These are phyloP conservation scores for Mus minutoides DNA, from an alignment of 2,797 vertebrate genomes.

Conservation along the genomic window DNA sequence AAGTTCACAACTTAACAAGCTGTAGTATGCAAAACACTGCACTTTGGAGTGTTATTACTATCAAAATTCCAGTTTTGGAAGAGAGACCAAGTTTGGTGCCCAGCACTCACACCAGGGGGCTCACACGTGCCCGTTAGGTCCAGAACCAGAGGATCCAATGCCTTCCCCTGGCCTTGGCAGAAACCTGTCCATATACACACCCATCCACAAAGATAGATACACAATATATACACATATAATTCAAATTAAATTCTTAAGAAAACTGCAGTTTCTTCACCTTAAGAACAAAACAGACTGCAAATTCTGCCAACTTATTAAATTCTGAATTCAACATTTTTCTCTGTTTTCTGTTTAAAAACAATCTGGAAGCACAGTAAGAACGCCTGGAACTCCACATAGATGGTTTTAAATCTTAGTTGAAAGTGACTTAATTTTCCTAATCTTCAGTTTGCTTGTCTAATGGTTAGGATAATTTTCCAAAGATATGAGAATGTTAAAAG, in stretches of 20 bases:
- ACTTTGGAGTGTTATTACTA: neutral
- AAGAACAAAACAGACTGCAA: neutral
- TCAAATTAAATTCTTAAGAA: neutral
- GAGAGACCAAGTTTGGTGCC: neutral
- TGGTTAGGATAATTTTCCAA: neutral
- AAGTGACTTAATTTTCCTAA: constrained; percentile 29
- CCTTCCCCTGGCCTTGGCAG: neutral
- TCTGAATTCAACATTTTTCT: neutral
- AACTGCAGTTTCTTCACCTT: neutral
- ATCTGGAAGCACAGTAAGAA: neutral
- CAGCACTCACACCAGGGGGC: neutral
- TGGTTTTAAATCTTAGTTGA: neutral
- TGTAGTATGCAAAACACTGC: constrained; percentile 27
- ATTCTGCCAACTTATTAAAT: constrained; percentile 11
- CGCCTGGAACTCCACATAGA: neutral
- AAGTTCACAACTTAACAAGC: constrained; percentile 1
- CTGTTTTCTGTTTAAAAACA: neutral
- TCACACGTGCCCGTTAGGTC: neutral
- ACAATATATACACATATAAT: neutral
- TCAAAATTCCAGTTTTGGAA: neutral
- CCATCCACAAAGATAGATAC: too few relatives aligned
- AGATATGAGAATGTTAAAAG: constrained; percentile 13
- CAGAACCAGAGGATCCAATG: neutral
- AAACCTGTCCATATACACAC: neutral
- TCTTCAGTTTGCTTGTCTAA: constrained; percentile 8